Conservation (phyloP, 2,113 vertebrate species). For the Candoia aspera region DNA sequence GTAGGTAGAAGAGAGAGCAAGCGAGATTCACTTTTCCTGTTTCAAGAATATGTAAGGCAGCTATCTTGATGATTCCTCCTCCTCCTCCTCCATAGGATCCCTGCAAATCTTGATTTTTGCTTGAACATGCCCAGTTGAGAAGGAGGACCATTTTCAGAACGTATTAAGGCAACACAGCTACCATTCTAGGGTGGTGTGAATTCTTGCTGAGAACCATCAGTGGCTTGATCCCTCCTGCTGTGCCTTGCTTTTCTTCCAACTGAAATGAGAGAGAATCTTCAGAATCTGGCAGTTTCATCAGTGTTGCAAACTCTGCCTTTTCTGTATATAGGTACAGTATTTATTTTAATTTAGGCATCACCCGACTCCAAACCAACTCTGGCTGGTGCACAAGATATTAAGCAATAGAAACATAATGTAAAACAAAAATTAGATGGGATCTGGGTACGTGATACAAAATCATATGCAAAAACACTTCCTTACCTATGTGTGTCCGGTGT, state of each 20-base stretch:
- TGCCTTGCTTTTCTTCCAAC: neutral
- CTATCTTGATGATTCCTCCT: neutral
- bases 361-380: neutral
- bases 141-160: neutral
- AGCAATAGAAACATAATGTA: neutral
- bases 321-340: neutral
- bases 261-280: neutral
- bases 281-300: neutral
- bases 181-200: neutral
- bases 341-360: neutral
- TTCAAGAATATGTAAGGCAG: neutral
- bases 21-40: neutral
- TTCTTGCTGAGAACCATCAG: neutral
- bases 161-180: neutral
- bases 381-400: neutral
- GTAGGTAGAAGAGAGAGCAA: neutral
- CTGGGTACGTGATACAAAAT: neutral
- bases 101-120: neutral
- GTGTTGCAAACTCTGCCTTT: neutral
- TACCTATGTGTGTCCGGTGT: neutral
- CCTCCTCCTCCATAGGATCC: neutral
- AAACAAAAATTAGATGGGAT: neutral
- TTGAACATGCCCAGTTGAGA: neutral
- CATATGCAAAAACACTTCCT: neutral
- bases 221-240: neutral